A percentile compares a stretch with the other conserved stretches of the same genome.
These are phyloP conservation scores for Azemiops feae DNA, from an alignment of 2,113 vertebrate genomes.

Conservation along the genomic window DNA sequence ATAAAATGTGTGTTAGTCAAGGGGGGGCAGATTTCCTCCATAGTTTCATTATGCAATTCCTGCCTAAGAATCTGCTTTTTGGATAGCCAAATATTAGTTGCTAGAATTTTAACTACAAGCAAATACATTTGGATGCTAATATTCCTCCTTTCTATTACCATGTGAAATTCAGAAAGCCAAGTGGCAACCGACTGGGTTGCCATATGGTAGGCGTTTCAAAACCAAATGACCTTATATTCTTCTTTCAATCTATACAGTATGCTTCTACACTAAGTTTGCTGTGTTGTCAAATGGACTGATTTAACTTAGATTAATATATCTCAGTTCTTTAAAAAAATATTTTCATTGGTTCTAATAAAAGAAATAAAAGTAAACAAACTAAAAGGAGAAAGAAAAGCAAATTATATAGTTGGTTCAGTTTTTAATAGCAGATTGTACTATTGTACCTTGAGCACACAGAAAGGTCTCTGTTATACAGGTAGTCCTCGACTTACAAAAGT, in stretches of 20 bases:
- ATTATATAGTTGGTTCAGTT: neutral
- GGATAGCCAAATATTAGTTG: conserved; percentile 24
- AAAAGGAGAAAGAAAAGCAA: neutral
- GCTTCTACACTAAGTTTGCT: neutral
- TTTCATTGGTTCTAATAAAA: neutral
- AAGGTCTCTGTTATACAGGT: neutral
- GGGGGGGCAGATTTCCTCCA: neutral
- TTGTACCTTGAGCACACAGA: neutral
- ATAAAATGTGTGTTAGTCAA: neutral
- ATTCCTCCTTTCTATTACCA: conserved; percentile 1
- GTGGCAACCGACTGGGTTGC: neutral
- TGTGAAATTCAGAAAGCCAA: conserved; percentile 1
- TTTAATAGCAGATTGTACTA: neutral
- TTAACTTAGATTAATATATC: neutral
- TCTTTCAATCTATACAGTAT: neutral
- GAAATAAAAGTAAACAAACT: neutral
- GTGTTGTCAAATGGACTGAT: conserved; percentile 7
- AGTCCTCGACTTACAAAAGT: too few species aligned
- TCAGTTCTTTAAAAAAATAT: neutral
- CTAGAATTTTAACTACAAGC: conserved; percentile 27
- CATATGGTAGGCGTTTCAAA: conserved; percentile 10
- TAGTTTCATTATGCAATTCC: conserved; percentile 41
- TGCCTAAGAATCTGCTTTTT: conserved; percentile 11
- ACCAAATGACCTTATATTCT: neutral
- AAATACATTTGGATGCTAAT: conserved; percentile 28